These are phyloP conservation scores for Ectemnius cavifrons DNA, from an alignment of 2,888 invertebrate genomes.

Conservation along the genomic window DNA sequence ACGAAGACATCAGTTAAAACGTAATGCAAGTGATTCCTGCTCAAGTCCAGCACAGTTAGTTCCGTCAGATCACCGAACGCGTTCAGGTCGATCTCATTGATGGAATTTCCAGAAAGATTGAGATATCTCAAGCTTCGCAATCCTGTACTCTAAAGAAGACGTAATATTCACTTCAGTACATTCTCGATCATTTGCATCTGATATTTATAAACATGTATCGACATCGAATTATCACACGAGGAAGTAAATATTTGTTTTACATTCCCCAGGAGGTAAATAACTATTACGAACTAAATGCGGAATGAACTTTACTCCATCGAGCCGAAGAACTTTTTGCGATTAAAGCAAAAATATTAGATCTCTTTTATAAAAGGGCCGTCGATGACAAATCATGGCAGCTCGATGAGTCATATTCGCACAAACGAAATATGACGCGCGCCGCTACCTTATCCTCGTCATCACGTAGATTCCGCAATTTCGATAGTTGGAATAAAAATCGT, in stretches of 20 bases:
- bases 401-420: neutral
- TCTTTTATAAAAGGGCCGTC: too few relatives aligned
- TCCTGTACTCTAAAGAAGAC: constrained; percentile 66
- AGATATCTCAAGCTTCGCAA: constrained; percentile 74
- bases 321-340: too few relatives aligned
- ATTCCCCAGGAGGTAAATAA: too few relatives aligned
- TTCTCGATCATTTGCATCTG: neutral
- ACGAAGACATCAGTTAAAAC: constrained; percentile 77
- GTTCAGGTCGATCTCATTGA: constrained; percentile 75
- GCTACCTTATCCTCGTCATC: too few relatives aligned
- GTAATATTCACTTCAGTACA: neutral
- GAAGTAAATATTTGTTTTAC: neutral
- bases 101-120: constrained; percentile 77
- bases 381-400: too few relatives aligned
- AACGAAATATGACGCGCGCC: neutral
- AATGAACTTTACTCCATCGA: too few relatives aligned
- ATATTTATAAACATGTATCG: neutral
- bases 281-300: too few relatives aligned
- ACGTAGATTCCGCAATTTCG: too few relatives aligned
- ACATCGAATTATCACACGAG: neutral
- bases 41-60: constrained; percentile 78
- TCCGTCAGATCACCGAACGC: constrained; percentile 78
- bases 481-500: too few relatives aligned
- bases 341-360: too few relatives aligned
- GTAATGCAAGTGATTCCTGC: constrained; percentile 76